Conservation (phyloP, 37 sponge, comb jelly and placozoan species). For the Halichondria panicea region DNA sequence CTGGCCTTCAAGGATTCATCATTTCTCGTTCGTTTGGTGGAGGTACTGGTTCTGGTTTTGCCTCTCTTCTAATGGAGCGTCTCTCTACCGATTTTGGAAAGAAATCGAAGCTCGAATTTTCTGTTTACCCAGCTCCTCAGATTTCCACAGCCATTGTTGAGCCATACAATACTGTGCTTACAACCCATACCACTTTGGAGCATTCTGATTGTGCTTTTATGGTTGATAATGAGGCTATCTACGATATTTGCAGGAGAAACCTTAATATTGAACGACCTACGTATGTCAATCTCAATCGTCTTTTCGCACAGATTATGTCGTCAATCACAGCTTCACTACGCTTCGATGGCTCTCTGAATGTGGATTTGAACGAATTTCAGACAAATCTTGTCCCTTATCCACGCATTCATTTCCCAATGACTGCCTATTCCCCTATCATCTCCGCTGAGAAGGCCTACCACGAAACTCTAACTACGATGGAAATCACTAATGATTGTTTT, state of each 20-base stretch:
- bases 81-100: constrained; percentile 96
- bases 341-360: constrained; percentile 97
- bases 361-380: constrained; percentile 97
- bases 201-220: constrained; percentile 98
- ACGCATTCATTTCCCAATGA: constrained; percentile 97
- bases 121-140: constrained; percentile 96
- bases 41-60: constrained; percentile 96
- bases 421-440: constrained; percentile 97
- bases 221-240: constrained; percentile 98
- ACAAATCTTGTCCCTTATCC: constrained; percentile 98
- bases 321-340: constrained; percentile 95
- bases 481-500: constrained; percentile 92
- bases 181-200: constrained; percentile 97
- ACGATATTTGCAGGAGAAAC: constrained; percentile 93
- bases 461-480: constrained; percentile 80
- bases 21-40: constrained; percentile 97
- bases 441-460: constrained; percentile 97
- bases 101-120: constrained; percentile 95
- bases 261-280: constrained; percentile 93
- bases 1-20: constrained; percentile 84
- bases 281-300: constrained; percentile 92
- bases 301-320: constrained; percentile 94
- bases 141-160: constrained; percentile 95
- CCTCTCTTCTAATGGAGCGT: constrained; percentile 93
- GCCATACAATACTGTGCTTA: constrained; percentile 97